Conservation (phyloP, 2,888 invertebrate species). For the Drosophila picticornis region DNA sequence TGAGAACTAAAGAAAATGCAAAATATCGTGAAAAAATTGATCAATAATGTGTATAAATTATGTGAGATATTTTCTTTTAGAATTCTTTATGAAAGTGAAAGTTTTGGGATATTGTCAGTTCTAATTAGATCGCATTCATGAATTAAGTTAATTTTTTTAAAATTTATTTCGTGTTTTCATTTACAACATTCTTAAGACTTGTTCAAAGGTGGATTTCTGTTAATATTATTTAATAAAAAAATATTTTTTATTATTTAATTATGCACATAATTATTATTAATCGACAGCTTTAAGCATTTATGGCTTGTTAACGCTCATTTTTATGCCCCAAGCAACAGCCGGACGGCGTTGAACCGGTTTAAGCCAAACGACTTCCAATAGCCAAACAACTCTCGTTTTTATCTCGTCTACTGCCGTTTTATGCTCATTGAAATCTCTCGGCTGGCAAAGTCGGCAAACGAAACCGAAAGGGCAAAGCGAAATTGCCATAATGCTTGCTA, state of each 20-base stretch:
- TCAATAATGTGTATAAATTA: no score
- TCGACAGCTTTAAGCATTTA: constrained; percentile 25
- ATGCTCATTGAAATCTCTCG: constrained; percentile 15
- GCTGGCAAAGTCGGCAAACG: constrained; percentile 41
- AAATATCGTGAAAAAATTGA: neutral
- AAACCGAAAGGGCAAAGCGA: constrained; percentile 79
- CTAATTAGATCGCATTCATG: neutral
- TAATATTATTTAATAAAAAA: neutral
- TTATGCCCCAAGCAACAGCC: constrained; percentile 16
- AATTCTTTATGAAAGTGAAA: neutral
- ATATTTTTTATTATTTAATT: constrained; percentile 17
- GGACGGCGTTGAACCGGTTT: constrained; percentile 60
- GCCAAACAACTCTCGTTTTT: constrained; percentile 73
- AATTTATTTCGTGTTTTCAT: no score
- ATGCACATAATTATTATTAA: constrained; percentile 24
- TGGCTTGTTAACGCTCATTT: constrained; percentile 26
- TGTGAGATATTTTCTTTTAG: neutral
- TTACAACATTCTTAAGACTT: neutral
- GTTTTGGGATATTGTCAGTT: neutral
- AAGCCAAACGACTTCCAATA: constrained; percentile 61
- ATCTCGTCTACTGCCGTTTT: constrained; percentile 9
- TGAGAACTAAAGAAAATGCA: constrained; percentile 73
- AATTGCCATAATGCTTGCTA: constrained; percentile 30
- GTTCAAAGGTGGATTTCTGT: neutral
- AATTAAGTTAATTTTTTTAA: neutral